These are phyloP conservation scores for Morpho deidamia DNA, from an alignment of 2,888 invertebrate genomes.

Conservation along the genomic window DNA sequence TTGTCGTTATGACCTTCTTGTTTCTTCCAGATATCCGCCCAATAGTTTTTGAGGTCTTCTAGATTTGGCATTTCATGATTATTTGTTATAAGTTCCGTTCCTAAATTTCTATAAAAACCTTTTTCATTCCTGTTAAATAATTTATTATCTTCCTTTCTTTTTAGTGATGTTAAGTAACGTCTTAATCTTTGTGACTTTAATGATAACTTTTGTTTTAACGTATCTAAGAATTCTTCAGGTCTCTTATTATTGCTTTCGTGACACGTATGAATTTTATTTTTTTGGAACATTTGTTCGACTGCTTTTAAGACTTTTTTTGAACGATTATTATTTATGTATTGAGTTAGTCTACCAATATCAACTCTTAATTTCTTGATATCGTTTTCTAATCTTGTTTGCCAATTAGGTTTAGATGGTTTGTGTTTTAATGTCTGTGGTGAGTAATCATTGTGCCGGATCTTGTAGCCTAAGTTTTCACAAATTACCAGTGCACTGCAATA, in stretches of 20 bases:
- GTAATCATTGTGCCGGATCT: slow-evolving; percentile 1
- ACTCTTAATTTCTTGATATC: no score
- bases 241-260: neutral
- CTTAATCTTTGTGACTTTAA: neutral
- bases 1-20: neutral
- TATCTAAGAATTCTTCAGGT: neutral
- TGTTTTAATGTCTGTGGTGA: neutral
- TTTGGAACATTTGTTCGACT: no score
- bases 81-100: neutral
- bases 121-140: slow-evolving; percentile 11
- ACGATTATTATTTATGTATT: no score
- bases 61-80: neutral
- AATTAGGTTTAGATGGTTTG: no score
- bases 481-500: slow-evolving; percentile 20
- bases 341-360: no score
- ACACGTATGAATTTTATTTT: neutral
- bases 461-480: slow-evolving; percentile 12
- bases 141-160: neutral
- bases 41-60: neutral
- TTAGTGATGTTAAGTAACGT: neutral
- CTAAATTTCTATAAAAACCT: slow-evolving; percentile 12
- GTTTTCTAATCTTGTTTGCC: no score
- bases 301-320: no score
- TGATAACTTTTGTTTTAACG: neutral
- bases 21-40: neutral